These are phyloP conservation scores for Parauchenoglanis ngamensis DNA, from an alignment of 2,797 vertebrate genomes.

Conservation along the genomic window DNA sequence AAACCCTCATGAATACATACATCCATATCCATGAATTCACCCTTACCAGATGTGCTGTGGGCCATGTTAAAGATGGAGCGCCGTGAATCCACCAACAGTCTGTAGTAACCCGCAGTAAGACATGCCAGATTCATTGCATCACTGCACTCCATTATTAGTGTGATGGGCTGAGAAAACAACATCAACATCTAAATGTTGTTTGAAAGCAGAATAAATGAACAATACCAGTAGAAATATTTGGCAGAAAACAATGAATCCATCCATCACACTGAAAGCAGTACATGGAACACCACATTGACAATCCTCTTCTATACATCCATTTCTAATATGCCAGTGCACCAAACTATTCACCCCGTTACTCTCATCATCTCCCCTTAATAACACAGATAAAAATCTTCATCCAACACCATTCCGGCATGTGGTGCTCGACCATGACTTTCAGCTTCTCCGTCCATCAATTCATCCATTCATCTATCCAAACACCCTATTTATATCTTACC, in stretches of 20 bases:
- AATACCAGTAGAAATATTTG: background rate
- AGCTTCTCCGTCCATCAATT: background rate
- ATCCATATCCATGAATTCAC: conserved; percentile 37
- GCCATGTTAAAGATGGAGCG: conserved; percentile 98
- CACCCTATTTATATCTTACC: background rate
- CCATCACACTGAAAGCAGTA: background rate
- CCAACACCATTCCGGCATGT: background rate
- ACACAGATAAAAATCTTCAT: background rate
- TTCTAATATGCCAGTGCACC: background rate
- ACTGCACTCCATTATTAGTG: conserved; percentile 93
- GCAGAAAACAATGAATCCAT: background rate
- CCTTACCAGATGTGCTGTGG: conserved; percentile 79
- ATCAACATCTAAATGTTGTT: background rate
- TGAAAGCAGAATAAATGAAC: background rate
- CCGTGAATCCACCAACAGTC: conserved; percentile 93
- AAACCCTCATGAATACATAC: background rate
- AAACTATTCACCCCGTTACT: background rate
- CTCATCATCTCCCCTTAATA: background rate
- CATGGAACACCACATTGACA: background rate
- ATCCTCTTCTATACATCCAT: background rate
- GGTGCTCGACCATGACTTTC: background rate
- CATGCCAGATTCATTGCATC: conserved; percentile 99
- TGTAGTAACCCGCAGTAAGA: conserved; percentile 96
- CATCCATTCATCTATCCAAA: background rate
- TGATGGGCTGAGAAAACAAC: conserved; percentile 87